Conservation (phyloP, 1,140 invertebrate species). For the Leptinotarsa defecta region DNA sequence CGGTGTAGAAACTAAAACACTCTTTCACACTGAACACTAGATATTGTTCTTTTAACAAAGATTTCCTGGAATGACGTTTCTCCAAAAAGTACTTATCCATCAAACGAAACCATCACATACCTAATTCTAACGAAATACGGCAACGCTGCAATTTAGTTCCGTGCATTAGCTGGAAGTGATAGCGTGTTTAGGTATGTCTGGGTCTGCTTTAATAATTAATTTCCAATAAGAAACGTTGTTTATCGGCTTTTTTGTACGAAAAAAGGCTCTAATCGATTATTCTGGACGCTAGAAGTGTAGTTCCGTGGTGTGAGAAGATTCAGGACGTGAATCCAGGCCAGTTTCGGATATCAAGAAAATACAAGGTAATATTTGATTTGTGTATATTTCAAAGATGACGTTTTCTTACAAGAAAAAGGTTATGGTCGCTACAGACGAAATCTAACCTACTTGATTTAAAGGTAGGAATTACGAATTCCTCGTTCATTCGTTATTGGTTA, state of each 20-base stretch:
- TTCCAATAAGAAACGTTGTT: neutral
- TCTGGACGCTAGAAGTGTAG: neutral
- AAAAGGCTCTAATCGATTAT: neutral
- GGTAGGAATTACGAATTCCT: neutral
- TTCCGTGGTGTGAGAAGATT: neutral
- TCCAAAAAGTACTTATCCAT: too few relatives aligned
- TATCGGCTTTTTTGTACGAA: neutral
- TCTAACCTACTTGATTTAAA: neutral
- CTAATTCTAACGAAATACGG: neutral
- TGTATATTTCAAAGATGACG: conserved; percentile 1
- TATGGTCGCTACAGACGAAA: neutral
- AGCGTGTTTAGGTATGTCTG: conserved; percentile 2
- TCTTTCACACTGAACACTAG: too few relatives aligned
- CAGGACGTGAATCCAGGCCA: neutral
- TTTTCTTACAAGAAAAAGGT: conserved; percentile 8
- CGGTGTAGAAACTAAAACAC: too few relatives aligned
- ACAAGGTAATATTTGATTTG: neutral
- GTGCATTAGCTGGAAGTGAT: conserved; percentile 1
- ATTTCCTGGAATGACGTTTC: too few relatives aligned
- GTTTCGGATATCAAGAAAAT: neutral
- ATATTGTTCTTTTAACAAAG: too few relatives aligned
- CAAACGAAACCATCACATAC: too few relatives aligned
- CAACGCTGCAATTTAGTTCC: neutral
- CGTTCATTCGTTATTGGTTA: neutral
- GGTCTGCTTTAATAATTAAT: conserved; percentile 1